Conservation (phyloP, 2,113 vertebrate genomes). For the Elaphurus davidianus region DNA sequence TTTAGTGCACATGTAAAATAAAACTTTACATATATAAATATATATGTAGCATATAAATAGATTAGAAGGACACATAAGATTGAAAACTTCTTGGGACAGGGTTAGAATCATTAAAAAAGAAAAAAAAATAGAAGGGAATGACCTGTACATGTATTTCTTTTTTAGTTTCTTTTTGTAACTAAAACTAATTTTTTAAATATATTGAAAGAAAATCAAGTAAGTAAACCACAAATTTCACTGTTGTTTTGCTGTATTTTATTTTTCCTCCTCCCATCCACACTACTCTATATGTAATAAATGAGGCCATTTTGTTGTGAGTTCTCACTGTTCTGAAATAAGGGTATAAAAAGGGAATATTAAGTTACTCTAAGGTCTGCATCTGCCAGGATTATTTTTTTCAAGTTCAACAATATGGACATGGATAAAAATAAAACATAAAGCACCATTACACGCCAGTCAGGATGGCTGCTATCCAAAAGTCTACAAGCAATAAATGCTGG, state of each 20-base stretch:
- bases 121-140: not conserved
- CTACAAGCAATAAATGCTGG: too few species aligned
- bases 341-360: not conserved
- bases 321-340: not conserved
- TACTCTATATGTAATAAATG: not conserved
- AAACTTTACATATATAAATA: not conserved
- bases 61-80: not conserved
- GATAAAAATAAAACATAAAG: slow-evolving; percentile 3
- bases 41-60: not conserved
- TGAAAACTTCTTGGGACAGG: not conserved
- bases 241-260: not conserved
- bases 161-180: not conserved
- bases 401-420: not conserved
- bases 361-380: not conserved
- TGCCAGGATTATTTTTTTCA: not conserved
- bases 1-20: not conserved
- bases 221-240: not conserved
- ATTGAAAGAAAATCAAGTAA: not conserved
- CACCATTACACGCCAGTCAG: too few species aligned
- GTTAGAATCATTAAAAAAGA: not conserved
- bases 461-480: too few species aligned
- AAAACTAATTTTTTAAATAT: not conserved
- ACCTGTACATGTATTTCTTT: not conserved
- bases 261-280: not conserved
- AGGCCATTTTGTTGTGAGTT: not conserved